phyloP scores from a whole-genome alignment of 37 sponge, comb jelly and placozoan species.

The Halisarca cf. caerulea region DNA sequence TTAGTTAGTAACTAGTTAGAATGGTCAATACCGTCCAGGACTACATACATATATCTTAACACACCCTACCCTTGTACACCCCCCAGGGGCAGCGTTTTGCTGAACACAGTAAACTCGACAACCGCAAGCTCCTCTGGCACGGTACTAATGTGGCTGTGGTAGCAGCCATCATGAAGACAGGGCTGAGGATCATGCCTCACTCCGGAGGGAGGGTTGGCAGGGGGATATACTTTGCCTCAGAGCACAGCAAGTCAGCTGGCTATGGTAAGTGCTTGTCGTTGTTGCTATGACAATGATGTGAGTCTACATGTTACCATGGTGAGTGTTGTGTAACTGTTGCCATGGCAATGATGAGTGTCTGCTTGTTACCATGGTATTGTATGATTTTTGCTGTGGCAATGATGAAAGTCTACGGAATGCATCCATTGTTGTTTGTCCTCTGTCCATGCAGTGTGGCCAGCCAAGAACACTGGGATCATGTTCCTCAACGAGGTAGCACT shows the following conservation, averaged over 20 bases:
- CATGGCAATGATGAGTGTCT: too few relatives aligned
- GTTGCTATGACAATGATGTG: not conserved
- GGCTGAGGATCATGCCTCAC: constrained; percentile 94
- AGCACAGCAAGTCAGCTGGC: constrained; percentile 83
- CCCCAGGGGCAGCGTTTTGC: constrained; percentile 56
- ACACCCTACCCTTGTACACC: not conserved
- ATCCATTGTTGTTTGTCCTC: too few relatives aligned
- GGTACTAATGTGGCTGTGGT: constrained; percentile 95
- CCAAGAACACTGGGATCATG: constrained; percentile 77
- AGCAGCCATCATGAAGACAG: constrained; percentile 86
- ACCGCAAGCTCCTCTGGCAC: constrained; percentile 87
- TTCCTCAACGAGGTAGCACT: constrained; percentile 88
- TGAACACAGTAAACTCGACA: constrained; percentile 47
- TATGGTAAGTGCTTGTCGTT: constrained; percentile 61
- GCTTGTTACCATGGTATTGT: too few relatives aligned
- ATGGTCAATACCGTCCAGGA: too few relatives aligned
- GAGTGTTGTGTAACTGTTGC: too few relatives aligned
- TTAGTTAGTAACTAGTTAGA: too few relatives aligned
- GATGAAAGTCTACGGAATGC: too few relatives aligned
- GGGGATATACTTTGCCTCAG: constrained; percentile 96
- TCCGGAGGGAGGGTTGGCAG: constrained; percentile 89
- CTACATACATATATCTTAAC: not conserved
- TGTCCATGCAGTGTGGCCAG: constrained; percentile 12
- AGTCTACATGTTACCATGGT: not conserved
- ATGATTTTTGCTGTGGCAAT: too few relatives aligned